Evolutionary conservation across 2,888 invertebrate genomes (phyloP).

Genomic region (Dichetophora obliterata): DNA sequence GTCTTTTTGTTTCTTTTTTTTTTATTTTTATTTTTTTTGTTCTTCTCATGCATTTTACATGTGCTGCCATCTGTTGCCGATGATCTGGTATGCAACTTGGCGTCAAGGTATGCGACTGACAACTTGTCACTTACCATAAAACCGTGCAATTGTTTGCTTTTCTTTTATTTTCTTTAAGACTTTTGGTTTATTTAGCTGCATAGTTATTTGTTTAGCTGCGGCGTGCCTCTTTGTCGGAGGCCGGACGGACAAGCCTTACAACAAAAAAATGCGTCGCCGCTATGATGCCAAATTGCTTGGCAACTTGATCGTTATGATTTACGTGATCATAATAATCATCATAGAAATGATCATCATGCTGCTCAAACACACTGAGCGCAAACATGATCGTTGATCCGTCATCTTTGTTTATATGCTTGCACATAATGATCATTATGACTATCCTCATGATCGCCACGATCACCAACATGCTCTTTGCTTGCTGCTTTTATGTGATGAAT

Average conservation of each 20-base stretch:
- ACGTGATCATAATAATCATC: neutral
- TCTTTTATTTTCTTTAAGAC: neutral
- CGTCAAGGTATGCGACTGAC: slow-evolving; percentile 34
- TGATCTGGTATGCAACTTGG: slow-evolving; percentile 36
- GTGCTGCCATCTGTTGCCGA: slow-evolving; percentile 39
- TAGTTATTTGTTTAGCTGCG: neutral
- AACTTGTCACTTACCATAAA: slow-evolving; percentile 23
- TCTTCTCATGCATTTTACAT: slow-evolving; percentile 12
- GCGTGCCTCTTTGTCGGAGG: neutral
- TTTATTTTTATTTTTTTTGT: neutral
- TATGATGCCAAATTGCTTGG: slow-evolving; percentile 21
- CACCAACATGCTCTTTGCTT: neutral
- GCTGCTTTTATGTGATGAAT: neutral
- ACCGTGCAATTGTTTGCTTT: slow-evolving; percentile 4
- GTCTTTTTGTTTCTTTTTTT: neutral
- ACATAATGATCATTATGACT: too few species aligned
- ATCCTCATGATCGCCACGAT: neutral
- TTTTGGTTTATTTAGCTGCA: slow-evolving; percentile 1
- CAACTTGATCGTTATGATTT: neutral
- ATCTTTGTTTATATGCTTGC: too few species aligned
- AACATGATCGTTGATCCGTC: too few species aligned
- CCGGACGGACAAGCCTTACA: neutral
- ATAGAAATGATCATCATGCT: too few species aligned
- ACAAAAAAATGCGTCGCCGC: neutral
- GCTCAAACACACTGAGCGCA: too few species aligned